A percentile compares a stretch with the other conserved stretches of the same genome.
Conservation (phyloP, 2,113 vertebrate genomes). For the Peromyscus leucopus region DNA sequence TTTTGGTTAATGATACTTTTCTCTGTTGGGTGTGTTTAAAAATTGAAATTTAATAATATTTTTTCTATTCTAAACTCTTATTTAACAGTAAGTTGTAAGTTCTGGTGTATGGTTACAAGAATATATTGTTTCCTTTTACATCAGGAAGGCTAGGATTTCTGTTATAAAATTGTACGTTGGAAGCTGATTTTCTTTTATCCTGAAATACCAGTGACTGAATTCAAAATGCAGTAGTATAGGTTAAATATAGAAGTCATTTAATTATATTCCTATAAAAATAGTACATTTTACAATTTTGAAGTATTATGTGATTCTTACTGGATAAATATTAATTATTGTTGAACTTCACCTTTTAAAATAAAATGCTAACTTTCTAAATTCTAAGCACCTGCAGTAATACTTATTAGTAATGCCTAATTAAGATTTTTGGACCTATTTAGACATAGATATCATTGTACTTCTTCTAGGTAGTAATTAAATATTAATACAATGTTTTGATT, state of each 20-base stretch:
- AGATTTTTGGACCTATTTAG: constrained; percentile 2
- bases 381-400: not conserved
- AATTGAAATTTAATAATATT: constrained; percentile 38
- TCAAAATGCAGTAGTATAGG: constrained; percentile 23
- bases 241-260: not conserved
- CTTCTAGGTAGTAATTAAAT: constrained; percentile 36
- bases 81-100: not conserved
- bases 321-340: constrained; percentile 48
- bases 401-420: constrained; percentile 17
- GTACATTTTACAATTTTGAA: constrained; percentile 1
- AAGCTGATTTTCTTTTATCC: constrained; percentile 23
- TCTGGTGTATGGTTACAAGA: constrained; percentile 41
- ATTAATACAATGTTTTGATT: constrained; percentile 45
- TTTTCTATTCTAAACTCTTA: constrained; percentile 5
- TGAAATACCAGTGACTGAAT: constrained; percentile 28
- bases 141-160: not conserved
- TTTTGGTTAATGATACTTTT: constrained; percentile 63
- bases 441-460: constrained; percentile 49
- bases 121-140: constrained; percentile 17
- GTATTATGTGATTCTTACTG: not conserved
- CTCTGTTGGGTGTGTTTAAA: constrained; percentile 46
- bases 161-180: constrained; percentile 28
- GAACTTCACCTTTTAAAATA: constrained; percentile 48
- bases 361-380: constrained; percentile 35
- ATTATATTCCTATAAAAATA: constrained; percentile 20